These are phyloP conservation scores for Archilochus colubris DNA, from an alignment of 2,113 vertebrate genomes.

Conservation along the genomic window DNA sequence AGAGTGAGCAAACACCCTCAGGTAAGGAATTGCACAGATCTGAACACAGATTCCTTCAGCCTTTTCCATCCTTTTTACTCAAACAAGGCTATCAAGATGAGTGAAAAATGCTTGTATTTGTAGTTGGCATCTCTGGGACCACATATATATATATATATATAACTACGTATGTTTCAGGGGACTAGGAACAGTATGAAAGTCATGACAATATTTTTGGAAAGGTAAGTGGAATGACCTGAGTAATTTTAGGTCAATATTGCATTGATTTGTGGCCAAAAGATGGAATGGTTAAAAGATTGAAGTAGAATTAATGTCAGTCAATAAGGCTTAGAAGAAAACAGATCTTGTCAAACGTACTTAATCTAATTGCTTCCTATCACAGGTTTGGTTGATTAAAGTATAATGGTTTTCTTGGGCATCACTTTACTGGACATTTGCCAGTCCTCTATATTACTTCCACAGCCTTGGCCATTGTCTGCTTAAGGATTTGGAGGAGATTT, in stretches of 20 bases:
- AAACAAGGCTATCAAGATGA: not conserved
- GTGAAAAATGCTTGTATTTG: not conserved
- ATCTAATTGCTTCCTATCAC: slow-evolving; percentile 26
- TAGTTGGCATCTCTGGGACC: not conserved
- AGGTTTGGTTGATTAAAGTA: not conserved
- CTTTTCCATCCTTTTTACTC: not conserved
- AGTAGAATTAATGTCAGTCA: slow-evolving; percentile 6
- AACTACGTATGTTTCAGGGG: accelerated
- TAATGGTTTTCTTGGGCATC: not conserved
- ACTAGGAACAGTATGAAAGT: not conserved
- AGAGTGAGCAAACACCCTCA: not conserved
- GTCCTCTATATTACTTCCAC: not conserved
- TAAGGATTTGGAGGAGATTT: not conserved
- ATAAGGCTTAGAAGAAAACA: not conserved
- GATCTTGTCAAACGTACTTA: not conserved
- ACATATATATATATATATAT: not conserved
- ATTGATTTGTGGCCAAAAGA: slow-evolving; percentile 1
- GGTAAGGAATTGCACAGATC: not conserved
- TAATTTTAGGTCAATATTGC: slow-evolving; percentile 14
- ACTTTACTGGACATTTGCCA: not conserved
- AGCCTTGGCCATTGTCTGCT: not conserved
- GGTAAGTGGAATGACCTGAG: not conserved
- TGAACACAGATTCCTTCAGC: not conserved
- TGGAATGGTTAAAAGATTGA: not conserved
- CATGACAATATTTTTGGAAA: not conserved